Percentiles rank a stretch among this genome's conserved stretches.
Evolutionary conservation across 2,113 vertebrate genomes (phyloP).

Genomic region (Anguilla rostrata): DNA sequence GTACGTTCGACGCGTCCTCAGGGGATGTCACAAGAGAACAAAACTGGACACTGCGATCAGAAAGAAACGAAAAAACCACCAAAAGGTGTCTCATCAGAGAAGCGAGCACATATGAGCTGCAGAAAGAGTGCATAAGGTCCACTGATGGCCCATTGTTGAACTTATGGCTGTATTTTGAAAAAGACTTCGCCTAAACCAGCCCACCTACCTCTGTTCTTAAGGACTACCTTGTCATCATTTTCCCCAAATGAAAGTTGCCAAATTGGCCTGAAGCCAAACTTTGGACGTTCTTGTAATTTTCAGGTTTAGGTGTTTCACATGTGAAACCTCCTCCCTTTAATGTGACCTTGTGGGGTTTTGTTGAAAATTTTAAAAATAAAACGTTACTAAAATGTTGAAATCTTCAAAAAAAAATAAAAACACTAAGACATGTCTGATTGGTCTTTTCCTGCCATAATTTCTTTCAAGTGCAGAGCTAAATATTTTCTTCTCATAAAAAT

Average conservation of each 20-base stretch:
- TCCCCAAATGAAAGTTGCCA: constrained; percentile 62
- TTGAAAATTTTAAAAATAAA: constrained; percentile 59
- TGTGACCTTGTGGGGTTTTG: constrained; percentile 60
- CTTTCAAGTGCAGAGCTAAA: not conserved
- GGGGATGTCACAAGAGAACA: not conserved
- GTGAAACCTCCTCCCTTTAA: constrained; percentile 60
- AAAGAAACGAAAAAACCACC: not conserved
- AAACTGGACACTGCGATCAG: not conserved
- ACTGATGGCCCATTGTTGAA: constrained; percentile 26
- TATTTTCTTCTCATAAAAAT: not conserved
- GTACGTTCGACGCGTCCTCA: not conserved
- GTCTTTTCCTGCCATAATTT: not conserved
- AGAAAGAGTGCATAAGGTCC: constrained; percentile 28
- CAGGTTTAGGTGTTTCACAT: constrained; percentile 65
- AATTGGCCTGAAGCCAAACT: constrained; percentile 59
- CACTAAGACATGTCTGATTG: not conserved
- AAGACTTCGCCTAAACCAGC: constrained; percentile 29
- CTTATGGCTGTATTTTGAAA: constrained; percentile 32
- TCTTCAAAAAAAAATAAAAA: constrained; percentile 2
- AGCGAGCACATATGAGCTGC: not conserved
- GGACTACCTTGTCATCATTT: constrained; percentile 42
- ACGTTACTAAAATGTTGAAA: constrained; percentile 4
- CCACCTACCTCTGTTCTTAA: constrained; percentile 47
- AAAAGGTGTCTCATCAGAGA: constrained; percentile 9
- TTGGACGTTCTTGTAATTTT: constrained; percentile 54